Evolutionary conservation across 2,797 vertebrate genomes (phyloP), one percentile per base, ranked within the genome.

Genomic region (Mustela erminea): DNA sequence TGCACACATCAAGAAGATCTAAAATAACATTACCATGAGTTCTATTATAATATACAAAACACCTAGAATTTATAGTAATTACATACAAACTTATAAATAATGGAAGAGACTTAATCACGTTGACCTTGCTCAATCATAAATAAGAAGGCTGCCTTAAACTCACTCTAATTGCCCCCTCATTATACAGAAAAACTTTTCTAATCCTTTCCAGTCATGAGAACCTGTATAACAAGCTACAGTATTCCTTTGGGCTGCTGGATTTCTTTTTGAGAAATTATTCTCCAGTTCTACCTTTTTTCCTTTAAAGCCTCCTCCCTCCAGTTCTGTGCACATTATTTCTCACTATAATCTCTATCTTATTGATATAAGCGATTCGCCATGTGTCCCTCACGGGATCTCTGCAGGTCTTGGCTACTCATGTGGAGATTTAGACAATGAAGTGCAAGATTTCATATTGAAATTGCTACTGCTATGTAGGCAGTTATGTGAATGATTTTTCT

Each of bases 61-160:
- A 91, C 90, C 87, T 97, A 96, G 78, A 86, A 93, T 95, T 96
- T 97, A 93, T 25, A 95, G 66, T 95, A 96, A 98, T 97, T 95
- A 60, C 75, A 52, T 12, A 83, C 58, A 95, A 96, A 96, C 96
- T 98, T 97, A 97, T 97, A 98, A 97, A 98, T 98, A 98, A 97
- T 98, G 97, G 96, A 97, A 93, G 41, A 97, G 87, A 88, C 70
- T 90, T 97, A 96, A 98, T 98, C 96, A 97, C 46, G 0, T 97
- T 97, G 97, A 97, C 97, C 98, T 98, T 98, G 98, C 85, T 97
- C 88, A 97, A 96, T 95, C 96, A 96, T 92, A 97, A 97, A 93
- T 91, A 97, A 95, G 66, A 96, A 75, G 74, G 25, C 82, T 91
- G 60, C 88, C 75, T 92, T 94, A 87, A 88, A 89, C 62, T 86